Base-by-base conservation (phyloP, 2,113 vertebrate genomes). In the Vidua macroura region DNA sequence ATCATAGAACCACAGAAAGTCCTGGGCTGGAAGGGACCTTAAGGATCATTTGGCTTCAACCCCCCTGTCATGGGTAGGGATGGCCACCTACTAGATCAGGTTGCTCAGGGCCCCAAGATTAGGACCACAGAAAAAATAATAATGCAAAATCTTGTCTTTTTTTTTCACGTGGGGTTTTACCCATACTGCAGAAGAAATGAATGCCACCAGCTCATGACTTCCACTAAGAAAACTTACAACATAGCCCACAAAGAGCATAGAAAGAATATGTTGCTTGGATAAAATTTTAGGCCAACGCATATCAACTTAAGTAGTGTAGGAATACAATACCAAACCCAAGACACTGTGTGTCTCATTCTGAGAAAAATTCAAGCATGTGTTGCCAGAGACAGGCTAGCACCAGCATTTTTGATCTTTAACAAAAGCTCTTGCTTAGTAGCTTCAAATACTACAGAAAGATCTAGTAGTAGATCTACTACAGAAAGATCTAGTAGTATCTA, bases 401-500 rank as follows among this genome's bases (percentile, higher is more conserved):
- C 85, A 86, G 37, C 44, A 74, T 91, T 89, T 93, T 68, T 95
- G 75, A 83, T 88, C 49, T 64, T 90, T 84, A 85, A 92, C 72
- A 95, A 97, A 94, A 95, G 35, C 46, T 41, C 58, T 83, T 93
- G 43, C 55, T 94, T 86, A 91, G 76, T 77, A 66, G 90, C 51
- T 93, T 70, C 69, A 90, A 93, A 75, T 88, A 53, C 56, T 85
- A 44, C 24, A 95, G 91, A 92, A 94, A 74, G 81, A 93, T 85
- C 81, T 75, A 85, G 83, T 53, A 90, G 87, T 81, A 96, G n/a
- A n/a, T n/a, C n/a, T 88, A 53, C 56, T 85, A 44, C 24, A 95
- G 91, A 92, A 94, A 74, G 81, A 93, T 85, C 81, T 75, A 85
- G 83, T 53, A 90, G 87, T 81, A 96, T 89, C 67, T 96, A 89